Evolutionary conservation across 1,140 invertebrate genomes (phyloP), one percentile per base, ranked within the genome.

Genomic region (Lordiphosa mommai): DNA sequence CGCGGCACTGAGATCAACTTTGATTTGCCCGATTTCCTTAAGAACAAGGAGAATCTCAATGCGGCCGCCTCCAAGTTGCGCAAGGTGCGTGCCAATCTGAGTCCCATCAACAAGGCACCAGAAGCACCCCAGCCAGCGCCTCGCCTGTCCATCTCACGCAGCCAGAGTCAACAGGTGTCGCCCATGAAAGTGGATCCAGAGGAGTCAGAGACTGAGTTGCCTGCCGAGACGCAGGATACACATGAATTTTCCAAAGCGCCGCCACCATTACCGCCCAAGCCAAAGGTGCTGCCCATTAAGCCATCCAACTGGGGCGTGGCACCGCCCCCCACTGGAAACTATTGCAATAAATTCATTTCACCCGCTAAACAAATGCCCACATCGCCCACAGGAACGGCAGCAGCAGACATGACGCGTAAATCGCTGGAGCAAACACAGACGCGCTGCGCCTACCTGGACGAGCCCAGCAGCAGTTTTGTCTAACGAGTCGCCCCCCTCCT

Each of bases 1-100:
- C 90, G 95, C 63, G 95, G 94, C 34, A 95, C 93, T 0, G 93
- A 94, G 89, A 94, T 95, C 1, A 95, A 95, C 86, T 94, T 94
- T 71, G 94, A 95, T 89, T 88, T 95, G 40, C 94, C 94, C 2
- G 94, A 95, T 68, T 95, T 96, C 88, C 89, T 95, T 10, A 94
- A 94, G 89, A 92, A 91, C 53, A 91, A 90, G 69, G 89, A 90
- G 55, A 88, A 89, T 56, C 82, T 89, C 33, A 74, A 65, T 50
- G 67, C 65, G 13, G 66, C 72, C 9, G 84, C 76, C 3, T 86
- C 73, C 4, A 88, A 85, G 50, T 41, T 88, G 44, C 67, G 86
- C 4, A 87, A 86, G 46, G 72, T 72, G 60, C 68, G 77, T 23
- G 77, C 77, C 43, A 84, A 68, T 32, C 32, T 84, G 23, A 84